These are phyloP conservation scores for Polyploca ridens DNA, from an alignment of 2,888 invertebrate species.

Conservation along the genomic window DNA sequence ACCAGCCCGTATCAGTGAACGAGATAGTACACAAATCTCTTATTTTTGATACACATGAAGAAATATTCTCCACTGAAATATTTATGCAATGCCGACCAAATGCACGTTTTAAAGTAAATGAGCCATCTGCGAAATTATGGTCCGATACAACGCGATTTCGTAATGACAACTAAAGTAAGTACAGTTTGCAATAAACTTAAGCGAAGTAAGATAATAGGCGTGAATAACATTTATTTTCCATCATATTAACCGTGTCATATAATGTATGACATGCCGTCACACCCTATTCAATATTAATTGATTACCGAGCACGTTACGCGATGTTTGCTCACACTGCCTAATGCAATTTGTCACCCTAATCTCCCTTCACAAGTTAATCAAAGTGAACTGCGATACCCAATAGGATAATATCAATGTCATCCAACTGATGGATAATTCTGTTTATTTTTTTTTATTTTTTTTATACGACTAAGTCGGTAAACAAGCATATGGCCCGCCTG, in stretches of 20 bases:
- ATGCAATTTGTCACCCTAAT: constrained; percentile 22
- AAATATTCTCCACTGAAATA: no score
- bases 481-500: no score
- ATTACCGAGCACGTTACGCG: not conserved
- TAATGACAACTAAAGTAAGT: no score
- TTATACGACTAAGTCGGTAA: no score
- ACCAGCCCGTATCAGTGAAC: no score
- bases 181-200: no score
- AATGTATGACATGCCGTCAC: not conserved
- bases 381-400: constrained; percentile 28
- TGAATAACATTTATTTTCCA: not conserved
- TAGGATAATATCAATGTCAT: constrained; percentile 29
- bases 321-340: constrained; percentile 8
- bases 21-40: no score
- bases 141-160: not conserved
- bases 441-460: no score
- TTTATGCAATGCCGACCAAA: not conserved
- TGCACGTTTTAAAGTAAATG: not conserved
- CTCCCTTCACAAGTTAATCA: constrained; percentile 36
- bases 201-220: no score
- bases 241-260: not conserved
- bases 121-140: not conserved
- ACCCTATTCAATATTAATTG: constrained; percentile 15
- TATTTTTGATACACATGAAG: no score
- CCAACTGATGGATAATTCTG: constrained; percentile 21